Percentiles rank a stretch among this genome's conserved stretches.
Evolutionary conservation across 30 jellyfish, hydroid and myxozoan species (phyloP).

Genomic region (Mastigias papua): DNA sequence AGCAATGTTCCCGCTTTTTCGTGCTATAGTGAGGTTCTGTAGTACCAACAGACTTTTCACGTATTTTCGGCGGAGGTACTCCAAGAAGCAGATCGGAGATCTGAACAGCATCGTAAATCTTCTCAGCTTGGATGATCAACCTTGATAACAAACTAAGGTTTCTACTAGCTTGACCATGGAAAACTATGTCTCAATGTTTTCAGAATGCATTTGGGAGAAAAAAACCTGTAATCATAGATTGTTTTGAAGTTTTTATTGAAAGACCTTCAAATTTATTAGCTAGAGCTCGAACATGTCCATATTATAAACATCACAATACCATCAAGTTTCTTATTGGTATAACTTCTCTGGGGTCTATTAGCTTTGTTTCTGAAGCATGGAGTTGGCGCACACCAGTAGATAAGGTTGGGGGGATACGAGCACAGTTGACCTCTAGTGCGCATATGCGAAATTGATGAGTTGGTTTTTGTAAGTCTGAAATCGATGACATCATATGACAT

Average conservation of each 20-base stretch:
- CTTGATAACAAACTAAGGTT: slow-evolving; percentile 35
- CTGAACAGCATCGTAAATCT: slow-evolving; percentile 44
- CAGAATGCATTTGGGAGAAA: slow-evolving; percentile 52
- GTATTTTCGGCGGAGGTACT: no score
- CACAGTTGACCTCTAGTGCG: no score
- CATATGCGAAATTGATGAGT: no score
- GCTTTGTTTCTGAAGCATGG: slow-evolving; percentile 70
- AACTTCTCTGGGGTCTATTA: slow-evolving; percentile 66
- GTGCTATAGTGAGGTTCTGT: no score
- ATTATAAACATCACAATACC: slow-evolving; percentile 44
- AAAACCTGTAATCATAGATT: slow-evolving; percentile 53
- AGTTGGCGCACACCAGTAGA: slow-evolving; percentile 75
- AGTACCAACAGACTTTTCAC: no score
- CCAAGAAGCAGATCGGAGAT: no score
- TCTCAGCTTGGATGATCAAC: slow-evolving; percentile 45
- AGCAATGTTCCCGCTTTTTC: no score
- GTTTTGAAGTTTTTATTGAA: slow-evolving; percentile 49
- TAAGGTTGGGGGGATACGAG: no score
- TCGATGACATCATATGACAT: no score
- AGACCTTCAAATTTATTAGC: slow-evolving; percentile 60
- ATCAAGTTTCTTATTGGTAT: slow-evolving; percentile 50
- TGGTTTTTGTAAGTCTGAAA: no score
- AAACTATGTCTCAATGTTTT: slow-evolving; percentile 64
- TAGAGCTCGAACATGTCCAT: slow-evolving; percentile 51
- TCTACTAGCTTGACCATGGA: slow-evolving; percentile 45